phyloP scores from a whole-genome alignment of 2,113 vertebrate genomes.

The Aegotheles bennettii region DNA sequence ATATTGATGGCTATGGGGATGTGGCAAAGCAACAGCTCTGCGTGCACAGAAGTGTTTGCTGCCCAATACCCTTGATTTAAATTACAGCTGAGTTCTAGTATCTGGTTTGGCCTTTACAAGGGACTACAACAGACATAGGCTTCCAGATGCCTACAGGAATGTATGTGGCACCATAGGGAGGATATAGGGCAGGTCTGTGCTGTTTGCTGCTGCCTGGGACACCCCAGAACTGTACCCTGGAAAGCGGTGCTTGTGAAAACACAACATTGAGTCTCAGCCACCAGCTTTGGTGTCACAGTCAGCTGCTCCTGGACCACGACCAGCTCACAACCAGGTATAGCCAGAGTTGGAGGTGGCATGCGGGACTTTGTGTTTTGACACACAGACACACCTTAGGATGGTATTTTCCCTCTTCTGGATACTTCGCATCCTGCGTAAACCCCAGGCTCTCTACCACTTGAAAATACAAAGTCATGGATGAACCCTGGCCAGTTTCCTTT shows the following conservation, averaged over 20 bases:
- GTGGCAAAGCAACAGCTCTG: too few species aligned
- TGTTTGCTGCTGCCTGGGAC: neutral
- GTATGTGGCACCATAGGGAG: too few species aligned
- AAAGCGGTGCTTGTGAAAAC: too few species aligned
- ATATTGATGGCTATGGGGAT: too few species aligned
- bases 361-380: neutral
- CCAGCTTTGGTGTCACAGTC: neutral
- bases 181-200: neutral
- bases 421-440: neutral
- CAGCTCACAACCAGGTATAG: neutral
- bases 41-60: too few species aligned
- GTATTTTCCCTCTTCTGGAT: neutral
- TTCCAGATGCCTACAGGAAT: neutral
- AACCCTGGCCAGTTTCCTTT: neutral
- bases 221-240: fast-evolving
- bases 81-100: too few species aligned
- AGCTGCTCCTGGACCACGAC: neutral
- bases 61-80: too few species aligned
- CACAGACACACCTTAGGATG: neutral
- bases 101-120: neutral
- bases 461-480: neutral
- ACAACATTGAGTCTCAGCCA: neutral
- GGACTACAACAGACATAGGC: neutral
- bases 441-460: neutral
- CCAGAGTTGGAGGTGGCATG: neutral